Evolutionary conservation across 2,113 vertebrate species (phyloP).

Genomic region (Perccottus glenii): DNA sequence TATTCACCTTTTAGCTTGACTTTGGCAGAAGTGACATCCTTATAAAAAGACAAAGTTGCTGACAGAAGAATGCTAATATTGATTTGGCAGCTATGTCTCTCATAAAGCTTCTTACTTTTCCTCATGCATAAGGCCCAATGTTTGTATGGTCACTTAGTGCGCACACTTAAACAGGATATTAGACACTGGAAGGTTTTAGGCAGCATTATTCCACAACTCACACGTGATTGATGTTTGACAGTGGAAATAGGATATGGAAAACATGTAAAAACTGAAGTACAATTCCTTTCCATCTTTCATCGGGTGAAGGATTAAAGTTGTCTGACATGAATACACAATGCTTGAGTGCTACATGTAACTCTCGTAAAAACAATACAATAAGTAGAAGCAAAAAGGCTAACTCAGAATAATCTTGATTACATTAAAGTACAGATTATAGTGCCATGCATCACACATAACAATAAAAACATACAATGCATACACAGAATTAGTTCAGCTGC

Average conservation of each 20-base stretch:
- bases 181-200: conserved; percentile 69
- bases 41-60: conserved; percentile 50
- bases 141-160: conserved; percentile 73
- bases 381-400: conserved; percentile 7
- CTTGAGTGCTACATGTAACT: conserved; percentile 24
- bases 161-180: conserved; percentile 73
- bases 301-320: conserved; percentile 46
- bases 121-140: conserved; percentile 61
- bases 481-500: too few species aligned
- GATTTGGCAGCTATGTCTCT: conserved; percentile 62
- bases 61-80: conserved; percentile 72
- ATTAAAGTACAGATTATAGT: too few species aligned
- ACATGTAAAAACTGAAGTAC: conserved; percentile 43
- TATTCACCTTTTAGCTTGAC: conserved; percentile 23
- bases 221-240: conserved; percentile 60
- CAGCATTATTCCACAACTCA: conserved; percentile 49
- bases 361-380: conserved; percentile 42
- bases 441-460: too few species aligned
- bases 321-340: conserved; percentile 5
- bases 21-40: conserved; percentile 67
- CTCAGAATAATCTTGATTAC: too few species aligned
- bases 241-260: conserved; percentile 67
- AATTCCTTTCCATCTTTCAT: conserved; percentile 50
- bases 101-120: conserved; percentile 67
- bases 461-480: too few species aligned